Percentiles rank a stretch among this genome's conserved stretches.
Conservation (phyloP, 2,797 vertebrate species). For the Amblyopsis hoosieri region DNA sequence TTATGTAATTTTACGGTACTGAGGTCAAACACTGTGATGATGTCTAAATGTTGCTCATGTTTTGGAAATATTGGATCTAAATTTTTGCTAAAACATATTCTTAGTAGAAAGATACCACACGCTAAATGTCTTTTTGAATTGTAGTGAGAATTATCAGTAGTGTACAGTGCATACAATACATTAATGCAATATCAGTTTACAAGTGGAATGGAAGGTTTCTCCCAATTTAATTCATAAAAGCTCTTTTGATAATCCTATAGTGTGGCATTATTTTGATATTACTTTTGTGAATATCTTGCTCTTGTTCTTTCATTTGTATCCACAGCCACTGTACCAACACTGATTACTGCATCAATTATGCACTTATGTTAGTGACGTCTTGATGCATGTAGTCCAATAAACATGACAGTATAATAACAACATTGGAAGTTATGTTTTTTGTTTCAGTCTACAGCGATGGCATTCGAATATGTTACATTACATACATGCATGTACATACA, state of each 20-base stretch:
- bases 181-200: constrained; percentile 23
- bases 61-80: constrained; percentile 16
- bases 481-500: background rate
- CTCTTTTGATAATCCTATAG: constrained; percentile 11
- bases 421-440: constrained; percentile 9
- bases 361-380: constrained; percentile 63
- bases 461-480: background rate
- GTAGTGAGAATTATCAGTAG: constrained; percentile 25
- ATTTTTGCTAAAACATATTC: constrained; percentile 13
- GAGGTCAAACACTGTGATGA: constrained; percentile 29
- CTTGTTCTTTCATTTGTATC: constrained; percentile 40
- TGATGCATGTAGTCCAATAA: constrained; percentile 75
- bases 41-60: constrained; percentile 27
- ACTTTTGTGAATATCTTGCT: constrained; percentile 21
- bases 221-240: constrained; percentile 13
- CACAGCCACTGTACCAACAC: constrained; percentile 40
- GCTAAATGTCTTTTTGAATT: constrained; percentile 30
- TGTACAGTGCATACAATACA: constrained; percentile 14
- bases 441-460: background rate
- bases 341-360: constrained; percentile 57
- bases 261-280: constrained; percentile 34
- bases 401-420: constrained; percentile 30
- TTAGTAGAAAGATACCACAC: constrained; percentile 18
- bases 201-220: constrained; percentile 13
- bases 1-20: constrained; percentile 48